A percentile compares a stretch with the other conserved stretches of the same genome.
phyloP scores from a whole-genome alignment of 1,140 invertebrate species.

The Saccostrea cuccullata region DNA sequence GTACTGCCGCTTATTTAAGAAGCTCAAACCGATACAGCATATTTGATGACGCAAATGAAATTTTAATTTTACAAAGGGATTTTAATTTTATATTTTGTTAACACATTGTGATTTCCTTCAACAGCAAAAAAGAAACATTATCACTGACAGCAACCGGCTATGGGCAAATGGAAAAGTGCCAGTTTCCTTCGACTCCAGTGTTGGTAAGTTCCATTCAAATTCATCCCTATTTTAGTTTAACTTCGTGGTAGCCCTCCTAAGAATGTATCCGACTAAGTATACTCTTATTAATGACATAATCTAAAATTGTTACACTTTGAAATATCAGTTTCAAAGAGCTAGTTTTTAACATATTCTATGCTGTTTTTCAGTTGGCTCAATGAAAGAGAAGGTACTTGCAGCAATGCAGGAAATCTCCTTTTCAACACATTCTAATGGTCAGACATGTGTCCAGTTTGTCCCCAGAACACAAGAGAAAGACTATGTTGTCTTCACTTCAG shows the following conservation, averaged over 20 bases:
- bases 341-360: too few relatives aligned
- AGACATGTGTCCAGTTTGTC: constrained; percentile 44
- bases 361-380: constrained; percentile 47
- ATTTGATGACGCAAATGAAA: not conserved
- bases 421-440: constrained; percentile 42
- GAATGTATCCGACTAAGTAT: too few relatives aligned
- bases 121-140: constrained; percentile 46
- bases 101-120: not conserved
- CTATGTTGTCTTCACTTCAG: constrained; percentile 53
- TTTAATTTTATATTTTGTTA: not conserved
- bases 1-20: too few relatives aligned
- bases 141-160: constrained; percentile 40
- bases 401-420: constrained; percentile 53
- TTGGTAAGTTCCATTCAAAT: constrained; percentile 11
- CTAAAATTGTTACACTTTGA: too few relatives aligned
- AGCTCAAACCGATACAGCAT: too few relatives aligned
- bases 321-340: too few relatives aligned
- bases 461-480: constrained; percentile 43
- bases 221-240: too few relatives aligned
- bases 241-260: too few relatives aligned
- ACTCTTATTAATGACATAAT: too few relatives aligned
- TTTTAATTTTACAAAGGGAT: not conserved
- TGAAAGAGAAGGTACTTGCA: constrained; percentile 52
- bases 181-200: constrained; percentile 38
- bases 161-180: constrained; percentile 39